Evolutionary conservation across 2,888 invertebrate species (phyloP).

Genomic region (Andricus curvator): DNA sequence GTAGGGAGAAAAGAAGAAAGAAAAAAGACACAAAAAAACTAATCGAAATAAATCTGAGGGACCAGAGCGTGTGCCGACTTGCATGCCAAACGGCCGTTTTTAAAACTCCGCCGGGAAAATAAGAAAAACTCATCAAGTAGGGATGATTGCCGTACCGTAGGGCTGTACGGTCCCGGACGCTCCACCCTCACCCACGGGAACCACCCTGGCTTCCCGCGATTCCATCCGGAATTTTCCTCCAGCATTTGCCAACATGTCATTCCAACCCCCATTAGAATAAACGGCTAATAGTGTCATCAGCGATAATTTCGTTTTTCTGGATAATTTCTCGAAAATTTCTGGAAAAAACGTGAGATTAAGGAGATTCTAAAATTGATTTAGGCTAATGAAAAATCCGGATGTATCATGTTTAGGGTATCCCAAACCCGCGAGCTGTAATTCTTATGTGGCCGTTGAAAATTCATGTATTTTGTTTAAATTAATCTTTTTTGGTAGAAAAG

Average conservation of each 20-base stretch:
- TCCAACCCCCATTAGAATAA: not conserved
- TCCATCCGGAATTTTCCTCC: slow-evolving; percentile 30
- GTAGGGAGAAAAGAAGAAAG: slow-evolving; percentile 41
- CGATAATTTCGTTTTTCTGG: slow-evolving; percentile 2
- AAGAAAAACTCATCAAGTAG: slow-evolving; percentile 72
- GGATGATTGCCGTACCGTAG: slow-evolving; percentile 68
- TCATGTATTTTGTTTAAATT: too few relatives aligned
- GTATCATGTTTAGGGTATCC: not conserved
- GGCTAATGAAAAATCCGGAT: not conserved
- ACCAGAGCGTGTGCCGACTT: slow-evolving; percentile 58
- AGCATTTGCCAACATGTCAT: slow-evolving; percentile 33
- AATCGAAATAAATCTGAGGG: slow-evolving; percentile 69
- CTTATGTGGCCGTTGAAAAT: too few relatives aligned
- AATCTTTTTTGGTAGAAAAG: too few relatives aligned
- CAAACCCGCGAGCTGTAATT: too few relatives aligned
- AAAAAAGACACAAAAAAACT: slow-evolving; percentile 54
- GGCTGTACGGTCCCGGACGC: slow-evolving; percentile 19
- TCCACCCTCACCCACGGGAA: slow-evolving; percentile 58
- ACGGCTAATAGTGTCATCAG: slow-evolving; percentile 14
- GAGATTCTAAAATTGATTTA: not conserved
- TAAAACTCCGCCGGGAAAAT: slow-evolving; percentile 71
- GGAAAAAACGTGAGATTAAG: not conserved
- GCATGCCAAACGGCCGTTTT: slow-evolving; percentile 71
- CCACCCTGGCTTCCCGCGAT: slow-evolving; percentile 56
- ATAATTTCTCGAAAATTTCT: too few relatives aligned